phyloP scores from a whole-genome alignment of 2,113 vertebrate genomes.

The Recurvirostra avosetta region DNA sequence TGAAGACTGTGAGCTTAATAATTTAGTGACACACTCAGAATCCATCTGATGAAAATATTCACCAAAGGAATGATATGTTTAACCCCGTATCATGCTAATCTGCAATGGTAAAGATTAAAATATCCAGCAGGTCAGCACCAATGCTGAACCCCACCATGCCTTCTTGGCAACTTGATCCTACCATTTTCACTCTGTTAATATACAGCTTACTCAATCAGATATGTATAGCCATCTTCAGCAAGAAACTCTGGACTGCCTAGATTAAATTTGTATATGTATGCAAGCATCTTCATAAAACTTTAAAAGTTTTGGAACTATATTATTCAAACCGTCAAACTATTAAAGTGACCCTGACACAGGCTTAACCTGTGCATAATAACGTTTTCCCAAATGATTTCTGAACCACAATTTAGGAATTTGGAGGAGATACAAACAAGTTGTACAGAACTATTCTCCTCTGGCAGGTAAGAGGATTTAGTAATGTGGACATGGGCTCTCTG shows the following conservation, averaged over 20 bases:
- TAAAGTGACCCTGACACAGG: background rate
- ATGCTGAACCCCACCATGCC: rapidly evolving
- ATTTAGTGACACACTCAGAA: background rate
- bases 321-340: background rate
- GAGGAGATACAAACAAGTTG: background rate
- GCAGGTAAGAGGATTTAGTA: background rate
- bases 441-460: background rate
- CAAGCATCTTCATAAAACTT: background rate
- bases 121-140: background rate
- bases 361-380: background rate
- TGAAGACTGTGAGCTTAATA: background rate
- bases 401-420: background rate
- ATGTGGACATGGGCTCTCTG: background rate
- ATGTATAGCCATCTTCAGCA: background rate
- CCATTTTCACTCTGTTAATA: background rate
- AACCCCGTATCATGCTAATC: background rate
- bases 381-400: background rate
- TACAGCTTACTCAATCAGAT: background rate
- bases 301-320: background rate
- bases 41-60: background rate
- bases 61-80: background rate
- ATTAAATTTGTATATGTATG: background rate
- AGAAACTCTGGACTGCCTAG: background rate
- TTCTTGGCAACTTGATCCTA: background rate
- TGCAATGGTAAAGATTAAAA: background rate